Conservation (phyloP, 2,797 vertebrate species). For the Macrochelys suwanniensis region DNA sequence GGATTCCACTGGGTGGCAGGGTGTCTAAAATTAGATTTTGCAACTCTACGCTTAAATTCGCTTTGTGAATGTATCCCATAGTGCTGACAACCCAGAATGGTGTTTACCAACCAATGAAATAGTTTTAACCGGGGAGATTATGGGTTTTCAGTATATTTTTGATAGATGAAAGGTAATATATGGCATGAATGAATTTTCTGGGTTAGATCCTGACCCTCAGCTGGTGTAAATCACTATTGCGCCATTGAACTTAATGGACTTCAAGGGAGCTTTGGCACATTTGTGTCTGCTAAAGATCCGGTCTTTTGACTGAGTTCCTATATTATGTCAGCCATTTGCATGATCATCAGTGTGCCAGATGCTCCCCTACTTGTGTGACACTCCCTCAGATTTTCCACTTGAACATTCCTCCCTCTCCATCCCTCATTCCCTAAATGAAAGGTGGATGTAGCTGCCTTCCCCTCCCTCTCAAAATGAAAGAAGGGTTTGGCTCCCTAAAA, state of each 20-base stretch:
- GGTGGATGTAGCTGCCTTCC: not conserved
- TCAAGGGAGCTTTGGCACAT: not conserved
- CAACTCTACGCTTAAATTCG: not conserved
- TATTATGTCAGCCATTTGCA: not conserved
- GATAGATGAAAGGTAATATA: not conserved
- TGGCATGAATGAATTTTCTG: not conserved
- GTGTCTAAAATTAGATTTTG: not conserved
- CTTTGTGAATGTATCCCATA: not conserved
- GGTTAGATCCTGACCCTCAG: not conserved
- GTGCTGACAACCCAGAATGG: not conserved
- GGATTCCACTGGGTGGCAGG: not conserved
- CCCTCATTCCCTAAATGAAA: not conserved
- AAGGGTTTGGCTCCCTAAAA: not conserved
- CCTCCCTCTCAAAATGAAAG: not conserved
- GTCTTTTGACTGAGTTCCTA: not conserved
- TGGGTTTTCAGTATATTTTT: rapidly evolving
- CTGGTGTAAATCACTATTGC: not conserved
- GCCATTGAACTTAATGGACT: not conserved
- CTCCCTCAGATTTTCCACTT: not conserved
- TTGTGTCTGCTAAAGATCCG: not conserved
- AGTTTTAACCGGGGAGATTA: not conserved
- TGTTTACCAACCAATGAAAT: rapidly evolving
- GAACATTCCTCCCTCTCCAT: not conserved
- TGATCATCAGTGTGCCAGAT: not conserved
- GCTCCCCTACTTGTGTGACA: not conserved